Evolutionary conservation across 2,888 invertebrate genomes (phyloP), one percentile per base, ranked within the genome.

Genomic region (Hydraecia micacea): DNA sequence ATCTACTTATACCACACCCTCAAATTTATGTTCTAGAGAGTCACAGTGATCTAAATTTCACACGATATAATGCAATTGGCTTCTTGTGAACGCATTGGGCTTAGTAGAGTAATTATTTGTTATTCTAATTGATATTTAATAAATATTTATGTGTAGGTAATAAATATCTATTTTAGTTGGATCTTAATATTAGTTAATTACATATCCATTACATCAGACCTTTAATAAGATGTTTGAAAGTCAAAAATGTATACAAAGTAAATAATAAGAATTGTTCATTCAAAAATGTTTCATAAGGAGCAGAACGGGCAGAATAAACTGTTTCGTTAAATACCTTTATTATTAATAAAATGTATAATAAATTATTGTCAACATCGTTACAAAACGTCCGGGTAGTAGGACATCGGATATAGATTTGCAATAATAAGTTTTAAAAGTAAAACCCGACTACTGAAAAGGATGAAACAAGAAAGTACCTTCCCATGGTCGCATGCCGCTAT

Each of bases 21-120:
- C 86, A 86, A 91, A 93, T 93, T 92, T 93, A 92, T 90, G 84
- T 87, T 85, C 79, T 78, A 79, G 77, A 79, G 77, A 80, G 75
- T 82, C 62, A 49, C 63, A n/a, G 55, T 70, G 79, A 85, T 83
- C 63, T 84, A 81, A 84, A 77, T 69, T 83, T 75, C 70, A 73
- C 81, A 78, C 68, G 67, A 81, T 82, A 32, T 55, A 28, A 79
- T 65, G 8, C n/a, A 8, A 60, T 81, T 80, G 71, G 55, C 63
- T 84, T 78, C 67, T 55, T 86, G 85, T 84, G 76, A 83, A 80
- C 77, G 1, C 39, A 52, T 36, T 8, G 36, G 18, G n/a, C 32
- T 11, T 73, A 49, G 11, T 49, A 18, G 21, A 42, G 18, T 52
- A 55, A 32, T 76, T 36, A 28, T 75, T 75, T 75, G 25, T 21